Conservation (phyloP, 2,888 invertebrate species). For the Caenorhabditis sulstoni region DNA sequence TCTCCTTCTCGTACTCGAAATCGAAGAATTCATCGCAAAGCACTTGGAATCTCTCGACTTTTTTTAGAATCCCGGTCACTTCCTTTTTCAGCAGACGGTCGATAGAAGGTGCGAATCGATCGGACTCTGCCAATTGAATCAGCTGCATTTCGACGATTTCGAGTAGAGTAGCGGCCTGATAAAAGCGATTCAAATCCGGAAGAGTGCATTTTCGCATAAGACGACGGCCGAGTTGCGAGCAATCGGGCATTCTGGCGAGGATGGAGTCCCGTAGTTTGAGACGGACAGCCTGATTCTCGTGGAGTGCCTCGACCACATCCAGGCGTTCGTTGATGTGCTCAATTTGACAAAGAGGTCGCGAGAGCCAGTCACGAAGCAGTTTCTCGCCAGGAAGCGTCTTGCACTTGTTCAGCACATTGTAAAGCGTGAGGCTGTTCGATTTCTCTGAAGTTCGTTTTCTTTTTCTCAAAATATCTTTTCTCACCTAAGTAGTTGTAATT, state of each 20-base stretch:
- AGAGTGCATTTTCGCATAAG: constrained; percentile 63
- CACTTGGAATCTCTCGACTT: constrained; percentile 55
- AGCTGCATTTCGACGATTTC: constrained; percentile 56
- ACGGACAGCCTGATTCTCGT: constrained; percentile 56
- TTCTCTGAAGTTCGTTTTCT: too few relatives aligned
- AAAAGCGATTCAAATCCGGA: constrained; percentile 56
- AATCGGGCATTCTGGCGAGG: constrained; percentile 73
- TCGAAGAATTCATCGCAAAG: constrained; percentile 69
- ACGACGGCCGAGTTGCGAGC: constrained; percentile 64
- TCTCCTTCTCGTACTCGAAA: constrained; percentile 68
- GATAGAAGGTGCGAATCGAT: constrained; percentile 25
- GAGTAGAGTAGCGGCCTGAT: constrained; percentile 49
- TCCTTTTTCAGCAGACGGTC: constrained; percentile 46
- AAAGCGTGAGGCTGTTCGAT: constrained; percentile 65
- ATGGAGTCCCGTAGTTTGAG: constrained; percentile 65
- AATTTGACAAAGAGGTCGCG: constrained; percentile 73
- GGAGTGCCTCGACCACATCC: constrained; percentile 75
- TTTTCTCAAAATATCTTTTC: too few relatives aligned
- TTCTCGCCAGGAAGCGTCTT: constrained; percentile 74
- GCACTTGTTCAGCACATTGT: constrained; percentile 76
- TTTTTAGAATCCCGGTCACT: constrained; percentile 32
- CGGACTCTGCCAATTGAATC: constrained; percentile 30
- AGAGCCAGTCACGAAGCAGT: constrained; percentile 78
- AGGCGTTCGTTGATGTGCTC: constrained; percentile 71
- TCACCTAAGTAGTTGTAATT: constrained; percentile 64